Base-by-base conservation (phyloP, 2,797 vertebrate genomes). In the Sebastes itinus region DNA sequence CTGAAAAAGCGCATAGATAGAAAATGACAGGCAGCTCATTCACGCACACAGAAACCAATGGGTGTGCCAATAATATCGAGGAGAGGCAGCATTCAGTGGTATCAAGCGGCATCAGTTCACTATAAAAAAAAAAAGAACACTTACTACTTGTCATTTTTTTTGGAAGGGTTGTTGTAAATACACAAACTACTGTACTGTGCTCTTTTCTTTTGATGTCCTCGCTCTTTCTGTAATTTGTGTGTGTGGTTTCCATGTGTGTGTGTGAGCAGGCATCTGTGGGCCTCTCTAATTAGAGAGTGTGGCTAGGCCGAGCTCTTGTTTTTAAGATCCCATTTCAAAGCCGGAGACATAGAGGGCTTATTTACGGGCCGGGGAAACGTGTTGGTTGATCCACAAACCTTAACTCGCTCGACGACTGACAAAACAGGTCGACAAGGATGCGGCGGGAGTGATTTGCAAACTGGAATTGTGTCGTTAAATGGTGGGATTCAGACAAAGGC, bases 311-410 rank as follows among this genome's bases (percentile, higher is more conserved):
- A 79, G 88, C 84, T 92, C 87, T 94, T 93, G 94, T 94, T 92
- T 93, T 92, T 94, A 94, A 95, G 93, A 95, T 92, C 86, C 80
- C 77, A 77, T 94, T 94, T 93, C 88, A 94, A 95, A 94, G 92
- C 82, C 55, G 75, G 85, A 89, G 88, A 90, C 84, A 78, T 85
- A 85, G 88, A 90, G 80, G 81, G 91, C 91, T 92, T 93, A 94
- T 95, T 94, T 92, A 93, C 85, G 83, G 92, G 91, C 52, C 78
- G 68, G 42, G 83, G 89, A 87, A 87, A 92, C 82, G 82, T 92
- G 92, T 94, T 87, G 88, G 77, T 89, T 90, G 91, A 79, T 89
- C 84, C 79, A 35, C 84, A 91, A 83, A 89, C 87, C 87, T 80
- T 71, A 52, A 71, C 82, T 81, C 11, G 58, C 84, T 46, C 32